Base-by-base conservation (phyloP, 2,113 vertebrate genomes). In the Sciurus niger region DNA sequence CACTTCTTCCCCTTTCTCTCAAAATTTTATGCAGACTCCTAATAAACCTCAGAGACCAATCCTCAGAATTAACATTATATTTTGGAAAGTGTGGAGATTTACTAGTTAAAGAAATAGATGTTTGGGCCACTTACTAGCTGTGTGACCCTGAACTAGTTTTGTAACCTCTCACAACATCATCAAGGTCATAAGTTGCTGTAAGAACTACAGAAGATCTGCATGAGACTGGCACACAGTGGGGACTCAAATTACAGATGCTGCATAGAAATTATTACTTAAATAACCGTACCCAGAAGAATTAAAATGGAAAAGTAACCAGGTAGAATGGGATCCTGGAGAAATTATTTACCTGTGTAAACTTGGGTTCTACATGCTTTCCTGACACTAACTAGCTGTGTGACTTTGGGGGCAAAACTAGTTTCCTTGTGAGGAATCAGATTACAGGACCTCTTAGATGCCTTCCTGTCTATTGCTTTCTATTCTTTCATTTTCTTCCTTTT, bases 401-500 rank as follows among this genome's bases (percentile, higher is more conserved):
- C 53, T 70, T 48, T 48, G 65, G 3, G 3, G 20, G 6, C 46
- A 94, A 77, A 55, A 46, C 3, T 63, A 58, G 37, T 92, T 90
- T 84, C 22, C 63, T 73, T 20, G 6, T 74, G 5, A 58, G 17
- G 3, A 90, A 77, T 85, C 48, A 48, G 34, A 90, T 16, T 79
- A 14, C 13, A 55, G 60, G 1, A 63, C 76, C 30, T 58, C 55
- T 94, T 78, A 74, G 43, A 46, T 11, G 22, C 22, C 37, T 83
- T 93, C 85, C 89, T 89, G 28, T 58, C 46, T 32, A 53, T 22
- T 2, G 17, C 2, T 68, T 32, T 70, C 9, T 60, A 14, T 65
- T 78, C n/a, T 90, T 70, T n/a, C n/a, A 46, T 87, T 94, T 91
- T 82, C 73, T 65, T 82, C 70, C 82, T 10, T 89, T 73, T 90